phyloP scores from a whole-genome alignment of 1,140 invertebrate genomes.

The Leptinotarsa defecta region DNA sequence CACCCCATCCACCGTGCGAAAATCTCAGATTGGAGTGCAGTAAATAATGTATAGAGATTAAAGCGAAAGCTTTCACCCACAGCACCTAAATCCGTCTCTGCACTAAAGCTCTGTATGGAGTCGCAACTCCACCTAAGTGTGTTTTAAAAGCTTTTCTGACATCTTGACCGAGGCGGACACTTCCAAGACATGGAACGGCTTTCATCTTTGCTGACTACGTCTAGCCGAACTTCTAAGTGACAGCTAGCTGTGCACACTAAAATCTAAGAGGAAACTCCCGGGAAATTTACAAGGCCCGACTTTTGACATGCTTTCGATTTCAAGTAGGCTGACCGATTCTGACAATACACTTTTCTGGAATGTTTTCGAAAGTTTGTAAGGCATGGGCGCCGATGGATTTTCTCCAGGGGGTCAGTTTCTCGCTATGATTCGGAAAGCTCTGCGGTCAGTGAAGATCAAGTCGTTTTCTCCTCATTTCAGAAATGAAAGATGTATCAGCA shows the following conservation, averaged over 20 bases:
- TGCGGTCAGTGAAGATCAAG: no score
- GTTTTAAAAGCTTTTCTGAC: conserved; percentile 58
- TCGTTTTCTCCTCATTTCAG: background rate
- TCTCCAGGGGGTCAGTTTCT: no score
- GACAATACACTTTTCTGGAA: conserved; percentile 9
- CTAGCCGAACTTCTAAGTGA: conserved; percentile 44
- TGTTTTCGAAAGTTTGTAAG: background rate
- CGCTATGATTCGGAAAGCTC: no score
- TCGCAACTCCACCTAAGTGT: conserved; percentile 48
- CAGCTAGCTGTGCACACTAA: conserved; percentile 41
- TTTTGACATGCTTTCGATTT: conserved; percentile 47
- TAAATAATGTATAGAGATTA: conserved; percentile 25
- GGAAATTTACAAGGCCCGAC: conserved; percentile 41
- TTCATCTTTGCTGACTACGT: conserved; percentile 46
- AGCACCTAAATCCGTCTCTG: conserved; percentile 18
- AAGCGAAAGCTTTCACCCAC: conserved; percentile 11
- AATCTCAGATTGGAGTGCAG: background rate
- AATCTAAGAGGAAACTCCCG: conserved; percentile 35
- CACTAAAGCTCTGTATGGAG: conserved; percentile 24
- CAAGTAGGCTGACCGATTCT: conserved; percentile 34
- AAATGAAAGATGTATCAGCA: background rate
- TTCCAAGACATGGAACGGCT: conserved; percentile 54
- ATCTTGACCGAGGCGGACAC: conserved; percentile 57
- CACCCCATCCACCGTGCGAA: background rate
- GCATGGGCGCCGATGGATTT: background rate